These are phyloP conservation scores for Craniophora ligustri DNA, from an alignment of 2,888 invertebrate genomes.

Conservation along the genomic window DNA sequence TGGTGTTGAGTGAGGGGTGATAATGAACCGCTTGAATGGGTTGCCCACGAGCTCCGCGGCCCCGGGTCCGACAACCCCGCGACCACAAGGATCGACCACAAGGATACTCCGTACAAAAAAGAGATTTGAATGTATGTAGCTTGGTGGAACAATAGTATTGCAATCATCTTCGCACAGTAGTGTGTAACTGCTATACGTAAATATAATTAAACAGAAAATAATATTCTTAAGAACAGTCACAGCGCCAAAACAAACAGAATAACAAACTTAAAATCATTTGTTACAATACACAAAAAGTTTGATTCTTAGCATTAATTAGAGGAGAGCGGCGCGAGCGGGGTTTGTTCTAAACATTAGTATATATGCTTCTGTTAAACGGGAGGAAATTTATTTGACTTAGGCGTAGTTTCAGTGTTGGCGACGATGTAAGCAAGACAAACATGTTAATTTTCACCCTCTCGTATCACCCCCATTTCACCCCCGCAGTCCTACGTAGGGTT, in stretches of 20 bases:
- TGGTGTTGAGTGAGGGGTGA: too few relatives aligned
- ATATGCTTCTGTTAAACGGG: constrained; percentile 81
- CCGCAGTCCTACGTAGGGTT: constrained; percentile 46
- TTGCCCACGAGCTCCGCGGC: too few relatives aligned
- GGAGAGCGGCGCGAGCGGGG: constrained; percentile 62
- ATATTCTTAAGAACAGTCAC: constrained; percentile 1
- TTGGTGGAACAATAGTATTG: too few relatives aligned
- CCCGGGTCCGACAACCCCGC: too few relatives aligned
- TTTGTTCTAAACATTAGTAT: constrained; percentile 82
- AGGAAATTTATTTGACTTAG: constrained; percentile 87
- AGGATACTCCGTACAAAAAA: too few relatives aligned
- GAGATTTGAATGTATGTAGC: too few relatives aligned
- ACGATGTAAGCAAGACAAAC: constrained; percentile 88
- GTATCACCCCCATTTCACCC: constrained; percentile 48
- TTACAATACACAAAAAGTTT: constrained; percentile 77
- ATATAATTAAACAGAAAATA: not conserved
- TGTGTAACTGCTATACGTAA: too few relatives aligned
- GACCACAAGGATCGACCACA: too few relatives aligned
- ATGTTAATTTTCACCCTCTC: constrained; percentile 83
- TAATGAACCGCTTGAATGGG: too few relatives aligned
- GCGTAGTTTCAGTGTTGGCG: constrained; percentile 84
- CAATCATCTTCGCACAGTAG: not conserved
- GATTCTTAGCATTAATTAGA: constrained; percentile 83
- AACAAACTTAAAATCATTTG: constrained; percentile 55
- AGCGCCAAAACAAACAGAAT: constrained; percentile 50